Conservation (phyloP, 53 echinoderm and acorn worm genomes). For the Mesocentrotus franciscanus region DNA sequence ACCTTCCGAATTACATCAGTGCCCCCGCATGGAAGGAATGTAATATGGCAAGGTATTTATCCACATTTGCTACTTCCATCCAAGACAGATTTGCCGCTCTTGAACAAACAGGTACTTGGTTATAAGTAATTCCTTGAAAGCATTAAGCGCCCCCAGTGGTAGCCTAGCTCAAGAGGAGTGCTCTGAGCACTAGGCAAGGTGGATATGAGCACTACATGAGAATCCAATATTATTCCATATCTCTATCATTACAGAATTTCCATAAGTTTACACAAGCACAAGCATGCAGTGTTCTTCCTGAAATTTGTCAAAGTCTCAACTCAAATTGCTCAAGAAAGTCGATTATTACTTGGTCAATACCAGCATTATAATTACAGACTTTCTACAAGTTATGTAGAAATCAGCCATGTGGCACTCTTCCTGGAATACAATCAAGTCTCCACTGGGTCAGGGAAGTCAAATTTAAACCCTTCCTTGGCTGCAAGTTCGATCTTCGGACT, state of each 20-base stretch:
- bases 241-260: not conserved
- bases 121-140: too few relatives aligned
- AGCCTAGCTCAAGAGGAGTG: too few relatives aligned
- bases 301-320: too few relatives aligned
- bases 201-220: too few relatives aligned
- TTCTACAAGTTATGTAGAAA: not conserved
- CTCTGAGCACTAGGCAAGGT: not conserved
- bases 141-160: too few relatives aligned
- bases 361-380: not conserved
- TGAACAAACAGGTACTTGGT: too few relatives aligned
- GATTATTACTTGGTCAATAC: not conserved
- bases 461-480: constrained; percentile 53
- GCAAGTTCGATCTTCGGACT: constrained; percentile 54
- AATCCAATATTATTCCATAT: not conserved
- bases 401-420: not conserved
- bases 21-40: too few relatives aligned
- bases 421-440: not conserved
- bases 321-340: not conserved
- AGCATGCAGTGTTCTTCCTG: not conserved
- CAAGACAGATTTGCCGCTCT: too few relatives aligned
- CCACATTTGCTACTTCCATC: too few relatives aligned
- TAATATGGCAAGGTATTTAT: too few relatives aligned
- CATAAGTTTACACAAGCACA: not conserved
- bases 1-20: too few relatives aligned
- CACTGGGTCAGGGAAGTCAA: constrained; percentile 53